phyloP scores from a whole-genome alignment of 1,140 invertebrate species.

The Agrilus planipennis region DNA sequence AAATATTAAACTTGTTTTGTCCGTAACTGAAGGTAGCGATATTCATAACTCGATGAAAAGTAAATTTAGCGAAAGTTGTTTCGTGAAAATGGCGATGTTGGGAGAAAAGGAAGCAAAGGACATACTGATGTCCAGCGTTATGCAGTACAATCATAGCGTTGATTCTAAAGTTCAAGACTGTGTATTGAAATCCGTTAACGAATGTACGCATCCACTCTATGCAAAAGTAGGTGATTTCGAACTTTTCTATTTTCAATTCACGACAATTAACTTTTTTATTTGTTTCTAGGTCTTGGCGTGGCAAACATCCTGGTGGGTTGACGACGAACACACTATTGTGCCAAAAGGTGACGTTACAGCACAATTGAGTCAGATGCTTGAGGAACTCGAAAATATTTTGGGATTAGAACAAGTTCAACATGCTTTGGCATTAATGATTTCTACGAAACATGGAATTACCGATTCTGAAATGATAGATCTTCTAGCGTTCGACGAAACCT shows the following conservation, averaged over 20 bases:
- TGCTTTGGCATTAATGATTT: conserved; percentile 54
- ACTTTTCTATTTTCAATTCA: not conserved
- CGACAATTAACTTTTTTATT: not conserved
- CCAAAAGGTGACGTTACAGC: conserved; percentile 42
- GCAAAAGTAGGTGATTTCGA: conserved; percentile 41
- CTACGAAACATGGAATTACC: conserved; percentile 55
- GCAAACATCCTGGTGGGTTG: conserved; percentile 50
- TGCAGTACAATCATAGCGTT: conserved; percentile 50
- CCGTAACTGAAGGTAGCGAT: conserved; percentile 45
- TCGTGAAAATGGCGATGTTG: conserved; percentile 37
- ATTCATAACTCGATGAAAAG: conserved; percentile 35
- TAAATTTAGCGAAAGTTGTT: conserved; percentile 30
- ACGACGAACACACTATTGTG: conserved; percentile 35
- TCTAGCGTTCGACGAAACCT: conserved; percentile 54
- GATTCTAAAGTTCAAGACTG: conserved; percentile 46
- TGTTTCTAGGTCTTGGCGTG: conserved; percentile 45
- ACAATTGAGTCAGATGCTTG: conserved; percentile 48
- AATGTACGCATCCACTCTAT: conserved; percentile 53
- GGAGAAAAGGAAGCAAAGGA: conserved; percentile 38
- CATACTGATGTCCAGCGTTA: conserved; percentile 41
- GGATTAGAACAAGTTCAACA: conserved; percentile 44
- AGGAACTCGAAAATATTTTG: conserved; percentile 51
- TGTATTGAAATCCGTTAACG: conserved; percentile 44
- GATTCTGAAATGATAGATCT: conserved; percentile 65
- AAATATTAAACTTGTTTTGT: conserved; percentile 60